phyloP scores from a whole-genome alignment of 2,888 invertebrate genomes.

The Drosophila sordidula region DNA sequence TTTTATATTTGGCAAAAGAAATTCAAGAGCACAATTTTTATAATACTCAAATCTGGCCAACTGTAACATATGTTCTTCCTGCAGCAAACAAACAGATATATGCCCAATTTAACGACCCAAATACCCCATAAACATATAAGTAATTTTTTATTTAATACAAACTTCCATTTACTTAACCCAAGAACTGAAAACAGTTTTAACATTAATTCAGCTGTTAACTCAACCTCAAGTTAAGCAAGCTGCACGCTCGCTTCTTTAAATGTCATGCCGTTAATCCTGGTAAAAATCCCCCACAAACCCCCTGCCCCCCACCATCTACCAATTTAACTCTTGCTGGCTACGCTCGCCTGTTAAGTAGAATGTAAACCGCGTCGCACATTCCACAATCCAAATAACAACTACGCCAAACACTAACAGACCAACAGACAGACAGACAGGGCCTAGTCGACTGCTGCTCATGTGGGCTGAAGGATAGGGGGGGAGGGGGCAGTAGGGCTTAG shows the following conservation, averaged over 20 bases:
- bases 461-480: neutral
- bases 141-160: neutral
- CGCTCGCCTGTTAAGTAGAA: slow-evolving; percentile 65
- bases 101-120: too few relatives aligned
- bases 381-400: slow-evolving; percentile 58
- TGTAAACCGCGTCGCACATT: slow-evolving; percentile 70
- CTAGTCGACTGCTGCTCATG: slow-evolving; percentile 30
- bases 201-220: slow-evolving; percentile 17
- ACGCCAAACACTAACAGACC: slow-evolving; percentile 46
- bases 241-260: slow-evolving; percentile 30
- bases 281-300: slow-evolving; percentile 26
- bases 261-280: slow-evolving; percentile 54
- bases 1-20: too few relatives aligned
- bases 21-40: too few relatives aligned
- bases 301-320: slow-evolving; percentile 3
- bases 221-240: slow-evolving; percentile 19
- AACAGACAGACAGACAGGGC: slow-evolving; percentile 13
- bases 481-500: neutral
- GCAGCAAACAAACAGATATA: too few relatives aligned
- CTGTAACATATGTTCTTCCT: too few relatives aligned
- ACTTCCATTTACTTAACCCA: neutral
- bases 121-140: too few relatives aligned
- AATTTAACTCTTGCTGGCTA: slow-evolving; percentile 66
- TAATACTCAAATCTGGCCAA: too few relatives aligned
- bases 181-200: neutral